phyloP scores from a whole-genome alignment of 2,797 vertebrate genomes.

The Peromyscus attwateri region DNA sequence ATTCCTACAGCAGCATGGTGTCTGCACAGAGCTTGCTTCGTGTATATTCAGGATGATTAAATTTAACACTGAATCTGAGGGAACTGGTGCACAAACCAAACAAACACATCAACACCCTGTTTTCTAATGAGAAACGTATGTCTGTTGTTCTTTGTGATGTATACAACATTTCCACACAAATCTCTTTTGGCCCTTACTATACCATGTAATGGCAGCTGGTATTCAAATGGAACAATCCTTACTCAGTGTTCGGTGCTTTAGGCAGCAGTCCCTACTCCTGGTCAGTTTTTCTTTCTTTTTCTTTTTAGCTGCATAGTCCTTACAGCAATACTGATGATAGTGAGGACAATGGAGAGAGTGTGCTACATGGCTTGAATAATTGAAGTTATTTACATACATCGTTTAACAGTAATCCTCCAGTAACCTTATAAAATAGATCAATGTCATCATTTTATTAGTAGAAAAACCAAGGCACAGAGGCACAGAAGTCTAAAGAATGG shows the following conservation, averaged over 20 bases:
- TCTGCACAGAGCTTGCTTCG: background rate
- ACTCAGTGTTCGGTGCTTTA: background rate
- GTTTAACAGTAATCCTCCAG: background rate
- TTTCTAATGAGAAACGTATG: background rate
- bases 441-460: background rate
- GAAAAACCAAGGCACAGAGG: background rate
- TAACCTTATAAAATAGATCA: background rate
- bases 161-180: constrained; percentile 8
- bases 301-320: background rate
- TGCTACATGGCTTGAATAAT: background rate
- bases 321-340: background rate
- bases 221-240: constrained; percentile 18
- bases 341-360: background rate
- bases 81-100: background rate
- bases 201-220: background rate
- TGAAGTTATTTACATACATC: background rate
- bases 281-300: background rate
- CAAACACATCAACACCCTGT: background rate
- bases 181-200: background rate
- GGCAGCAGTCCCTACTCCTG: background rate
- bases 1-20: background rate
- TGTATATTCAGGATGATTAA: background rate
- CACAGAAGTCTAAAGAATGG: background rate
- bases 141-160: background rate
- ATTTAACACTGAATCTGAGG: background rate